Base-by-base conservation (phyloP, 1,140 invertebrate species). In the Drosophila auraria region DNA sequence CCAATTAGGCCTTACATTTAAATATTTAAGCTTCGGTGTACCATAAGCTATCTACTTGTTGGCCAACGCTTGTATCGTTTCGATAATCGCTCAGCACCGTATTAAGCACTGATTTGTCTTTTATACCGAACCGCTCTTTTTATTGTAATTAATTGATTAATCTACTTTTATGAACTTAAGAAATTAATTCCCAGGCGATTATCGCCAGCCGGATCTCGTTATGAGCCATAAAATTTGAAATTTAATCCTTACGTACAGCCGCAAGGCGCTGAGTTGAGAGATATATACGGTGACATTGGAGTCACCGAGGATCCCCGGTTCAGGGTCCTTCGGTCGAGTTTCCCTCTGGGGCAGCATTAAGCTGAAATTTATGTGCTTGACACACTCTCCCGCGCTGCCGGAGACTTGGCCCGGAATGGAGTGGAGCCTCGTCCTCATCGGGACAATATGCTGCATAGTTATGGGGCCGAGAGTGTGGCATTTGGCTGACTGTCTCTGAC, bases 381-480 rank as follows among this genome's bases (percentile, higher is more conserved):
- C 60, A 47, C 63, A 59, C 73, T 61, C 77, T 23, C 53, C 17
- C 53, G 0, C 53, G 12, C 20, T 9, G 53, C 50, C 44, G 15
- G 25, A 56, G 62, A 62, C 56, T 65, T 82, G 73, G 82, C 74
- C 78, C 57, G 71, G 30, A 71, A 71, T 30, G 68, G 12, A 58
- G 66, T 51, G n/a, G n/a, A 50, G 65, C 44, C 17, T 42, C 69
- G 56, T 50, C 71, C 82, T 66, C 81, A 76, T 59, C 38, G 72
- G 57, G 68, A 86, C 78, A 84, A 86, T 86, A 84, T 86, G 82
- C 69, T 82, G 82, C 82, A 86, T 82, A 84, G 71, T 69, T 81
- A 81, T 81, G 66, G 81, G 76, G 60, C 30, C 60, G 54, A 62
- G 58, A 54, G 59, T 59, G 50, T 33, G 42, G 30, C 53, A 54